These are phyloP conservation scores for Muntiacus reevesi DNA, from an alignment of 2,113 vertebrate genomes.

Conservation along the genomic window DNA sequence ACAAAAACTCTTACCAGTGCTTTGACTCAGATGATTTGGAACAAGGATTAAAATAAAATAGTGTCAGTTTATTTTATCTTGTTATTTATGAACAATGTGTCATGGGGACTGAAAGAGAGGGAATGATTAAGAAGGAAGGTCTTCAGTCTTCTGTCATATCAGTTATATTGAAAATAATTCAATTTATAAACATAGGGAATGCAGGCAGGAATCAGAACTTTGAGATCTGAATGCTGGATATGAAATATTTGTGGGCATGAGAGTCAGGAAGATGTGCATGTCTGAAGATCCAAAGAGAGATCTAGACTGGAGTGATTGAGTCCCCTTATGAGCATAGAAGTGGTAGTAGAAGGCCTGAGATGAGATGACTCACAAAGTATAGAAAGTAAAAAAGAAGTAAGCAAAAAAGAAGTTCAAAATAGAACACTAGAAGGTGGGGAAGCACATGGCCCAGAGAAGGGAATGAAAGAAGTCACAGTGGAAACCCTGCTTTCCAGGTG, in stretches of 20 bases:
- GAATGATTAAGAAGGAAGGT: not conserved
- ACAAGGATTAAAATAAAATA: not conserved
- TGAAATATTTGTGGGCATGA: not conserved
- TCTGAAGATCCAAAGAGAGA: not conserved
- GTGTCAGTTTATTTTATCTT: not conserved
- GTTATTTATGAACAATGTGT: not conserved
- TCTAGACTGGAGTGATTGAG: not conserved
- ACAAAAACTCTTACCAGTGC: not conserved
- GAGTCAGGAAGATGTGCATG: not conserved
- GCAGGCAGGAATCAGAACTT: accelerated
- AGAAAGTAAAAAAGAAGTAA: not conserved
- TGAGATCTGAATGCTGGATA: not conserved
- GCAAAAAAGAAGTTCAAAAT: not conserved
- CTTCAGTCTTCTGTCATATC: not conserved
- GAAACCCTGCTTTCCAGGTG: not conserved
- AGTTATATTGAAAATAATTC: not conserved
- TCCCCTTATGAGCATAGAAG: accelerated
- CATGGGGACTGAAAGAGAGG: not conserved
- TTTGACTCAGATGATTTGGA: not conserved
- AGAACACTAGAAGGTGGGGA: not conserved
- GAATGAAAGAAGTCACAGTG: not conserved
- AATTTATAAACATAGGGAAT: not conserved
- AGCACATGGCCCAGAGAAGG: not conserved
- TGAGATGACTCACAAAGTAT: not conserved
- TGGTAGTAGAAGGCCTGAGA: not conserved